These are phyloP conservation scores for Peromyscus polionotus DNA, from an alignment of 2,113 vertebrate genomes.

Conservation along the genomic window DNA sequence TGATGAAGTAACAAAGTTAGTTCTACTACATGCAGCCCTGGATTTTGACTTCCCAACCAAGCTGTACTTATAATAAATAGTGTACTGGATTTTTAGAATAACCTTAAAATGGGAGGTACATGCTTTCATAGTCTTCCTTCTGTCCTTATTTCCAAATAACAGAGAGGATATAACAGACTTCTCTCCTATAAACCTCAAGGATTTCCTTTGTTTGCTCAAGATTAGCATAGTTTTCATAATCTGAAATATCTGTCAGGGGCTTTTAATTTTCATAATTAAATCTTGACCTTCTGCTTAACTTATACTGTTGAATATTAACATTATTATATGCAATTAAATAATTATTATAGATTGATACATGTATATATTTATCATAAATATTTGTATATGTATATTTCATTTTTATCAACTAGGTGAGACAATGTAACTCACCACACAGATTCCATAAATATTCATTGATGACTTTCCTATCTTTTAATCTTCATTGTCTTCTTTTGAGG, in stretches of 20 bases:
- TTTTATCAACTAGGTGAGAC: neutral
- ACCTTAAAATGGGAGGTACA: neutral
- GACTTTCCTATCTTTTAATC: neutral
- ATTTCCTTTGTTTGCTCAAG: neutral
- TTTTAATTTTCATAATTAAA: conserved; percentile 21
- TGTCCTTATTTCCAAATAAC: conserved; percentile 14
- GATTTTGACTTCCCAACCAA: neutral
- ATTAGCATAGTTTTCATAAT: neutral
- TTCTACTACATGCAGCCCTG: neutral
- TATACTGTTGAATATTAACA: neutral
- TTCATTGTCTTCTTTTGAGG: conserved; percentile 5
- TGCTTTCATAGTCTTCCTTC: neutral
- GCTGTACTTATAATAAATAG: neutral
- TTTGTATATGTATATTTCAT: neutral
- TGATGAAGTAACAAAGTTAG: neutral
- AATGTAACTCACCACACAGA: neutral
- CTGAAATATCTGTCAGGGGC: neutral
- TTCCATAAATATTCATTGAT: conserved; percentile 29
- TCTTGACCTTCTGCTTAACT: neutral
- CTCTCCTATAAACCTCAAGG: neutral
- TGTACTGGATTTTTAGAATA: conserved; percentile 23
- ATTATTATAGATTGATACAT: neutral
- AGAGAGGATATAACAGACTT: neutral
- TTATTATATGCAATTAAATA: neutral
- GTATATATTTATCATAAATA: no score